Evolutionary conservation across 2,113 vertebrate genomes (phyloP).

Genomic region (Platanista minor): DNA sequence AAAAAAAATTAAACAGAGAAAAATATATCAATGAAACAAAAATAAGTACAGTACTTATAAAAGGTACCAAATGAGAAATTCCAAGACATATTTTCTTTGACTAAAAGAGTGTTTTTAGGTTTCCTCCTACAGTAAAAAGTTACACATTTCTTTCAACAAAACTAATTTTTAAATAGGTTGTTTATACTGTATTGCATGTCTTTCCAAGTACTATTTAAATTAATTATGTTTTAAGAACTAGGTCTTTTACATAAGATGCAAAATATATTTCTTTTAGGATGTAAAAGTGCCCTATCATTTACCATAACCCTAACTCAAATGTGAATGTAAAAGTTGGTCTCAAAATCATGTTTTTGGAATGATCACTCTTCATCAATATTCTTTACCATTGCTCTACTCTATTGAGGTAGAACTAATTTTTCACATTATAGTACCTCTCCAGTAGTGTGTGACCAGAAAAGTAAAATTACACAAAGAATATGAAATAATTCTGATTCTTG

Average conservation of each 20-base stretch:
- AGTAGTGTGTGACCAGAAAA: neutral
- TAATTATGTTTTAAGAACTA: conserved; percentile 23
- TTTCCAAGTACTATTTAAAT: conserved; percentile 19
- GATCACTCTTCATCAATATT: neutral
- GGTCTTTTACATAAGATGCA: neutral
- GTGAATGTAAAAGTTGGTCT: neutral
- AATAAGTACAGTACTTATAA: neutral
- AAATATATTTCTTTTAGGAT: neutral
- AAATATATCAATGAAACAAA: neutral
- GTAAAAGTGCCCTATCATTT: neutral
- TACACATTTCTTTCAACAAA: neutral
- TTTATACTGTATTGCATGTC: neutral
- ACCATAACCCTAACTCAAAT: neutral
- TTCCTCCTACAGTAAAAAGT: neutral
- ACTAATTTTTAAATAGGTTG: neutral
- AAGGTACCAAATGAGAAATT: neutral
- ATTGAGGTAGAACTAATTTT: neutral
- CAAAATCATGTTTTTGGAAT: neutral
- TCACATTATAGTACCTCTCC: neutral
- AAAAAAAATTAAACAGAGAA: neutral
- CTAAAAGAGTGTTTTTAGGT: neutral
- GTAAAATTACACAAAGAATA: neutral
- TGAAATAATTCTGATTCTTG: conserved; percentile 1
- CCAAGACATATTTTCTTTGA: neutral
- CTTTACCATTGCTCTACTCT: neutral